Conservation (phyloP, 2,113 vertebrate genomes). For the Varanus salvator region DNA sequence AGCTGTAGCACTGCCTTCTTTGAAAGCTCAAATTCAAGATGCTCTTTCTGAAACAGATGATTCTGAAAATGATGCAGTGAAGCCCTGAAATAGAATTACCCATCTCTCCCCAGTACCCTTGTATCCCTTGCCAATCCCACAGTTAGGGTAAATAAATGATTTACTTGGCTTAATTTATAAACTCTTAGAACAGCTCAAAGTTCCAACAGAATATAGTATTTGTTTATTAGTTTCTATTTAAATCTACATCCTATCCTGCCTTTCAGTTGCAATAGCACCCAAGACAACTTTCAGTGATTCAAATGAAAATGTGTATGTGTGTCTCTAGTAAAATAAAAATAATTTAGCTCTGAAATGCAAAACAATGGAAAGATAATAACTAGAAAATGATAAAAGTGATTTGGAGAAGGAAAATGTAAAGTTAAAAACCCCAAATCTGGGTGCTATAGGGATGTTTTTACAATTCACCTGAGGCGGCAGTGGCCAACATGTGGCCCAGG, state of each 20-base stretch:
- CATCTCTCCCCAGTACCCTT: background rate
- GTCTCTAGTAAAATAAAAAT: background rate
- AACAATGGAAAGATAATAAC: background rate
- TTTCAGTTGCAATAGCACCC: background rate
- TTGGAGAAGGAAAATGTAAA: background rate
- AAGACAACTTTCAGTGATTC: background rate
- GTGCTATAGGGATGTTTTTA: background rate
- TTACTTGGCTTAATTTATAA: background rate
- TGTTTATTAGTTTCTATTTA: background rate
- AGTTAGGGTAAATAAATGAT: background rate
- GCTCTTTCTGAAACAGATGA: slow-evolving; percentile 39
- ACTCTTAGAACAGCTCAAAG: background rate
- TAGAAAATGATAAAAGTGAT: background rate
- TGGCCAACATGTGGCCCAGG: too few relatives aligned
- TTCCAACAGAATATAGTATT: background rate
- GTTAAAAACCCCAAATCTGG: background rate
- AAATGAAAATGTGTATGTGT: background rate
- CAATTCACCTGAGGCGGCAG: too few relatives aligned
- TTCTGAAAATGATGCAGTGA: background rate
- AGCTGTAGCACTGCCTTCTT: slow-evolving; percentile 17
- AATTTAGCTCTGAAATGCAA: background rate
- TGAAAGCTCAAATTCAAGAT: slow-evolving; percentile 36
- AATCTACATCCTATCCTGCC: background rate
- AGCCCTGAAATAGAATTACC: slow-evolving; percentile 16
- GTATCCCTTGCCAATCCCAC: background rate